Conservation (phyloP, 2,888 invertebrate genomes). For the Drosophila picticornis region DNA sequence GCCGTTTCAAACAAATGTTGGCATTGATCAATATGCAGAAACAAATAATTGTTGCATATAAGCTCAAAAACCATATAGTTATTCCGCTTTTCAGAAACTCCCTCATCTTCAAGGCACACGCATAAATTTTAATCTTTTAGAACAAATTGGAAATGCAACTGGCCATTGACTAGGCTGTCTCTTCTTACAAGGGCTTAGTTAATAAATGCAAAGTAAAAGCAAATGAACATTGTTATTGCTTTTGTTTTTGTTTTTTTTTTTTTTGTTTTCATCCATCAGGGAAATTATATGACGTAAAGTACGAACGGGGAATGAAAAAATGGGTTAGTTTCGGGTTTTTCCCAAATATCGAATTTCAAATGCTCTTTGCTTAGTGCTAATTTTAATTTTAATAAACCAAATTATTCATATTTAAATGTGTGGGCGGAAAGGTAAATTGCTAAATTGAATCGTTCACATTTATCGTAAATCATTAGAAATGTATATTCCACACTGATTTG, state of each 20-base stretch:
- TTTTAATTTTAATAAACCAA: background rate
- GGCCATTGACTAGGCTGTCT: background rate
- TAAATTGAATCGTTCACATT: background rate
- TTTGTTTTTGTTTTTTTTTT: conserved; percentile 34
- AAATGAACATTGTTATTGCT: background rate
- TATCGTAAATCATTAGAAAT: background rate
- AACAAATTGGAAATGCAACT: conserved; percentile 17
- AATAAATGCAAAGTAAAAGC: background rate
- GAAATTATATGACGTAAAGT: conserved; percentile 41
- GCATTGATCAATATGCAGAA: conserved; percentile 6
- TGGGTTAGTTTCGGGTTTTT: too few species aligned
- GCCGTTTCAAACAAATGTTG: conserved; percentile 7
- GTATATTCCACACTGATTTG: background rate
- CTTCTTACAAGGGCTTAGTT: background rate
- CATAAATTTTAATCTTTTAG: background rate
- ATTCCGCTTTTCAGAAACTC: conserved; percentile 10
- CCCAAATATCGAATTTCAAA: background rate
- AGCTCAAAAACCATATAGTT: conserved; percentile 24
- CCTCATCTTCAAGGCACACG: conserved; percentile 1
- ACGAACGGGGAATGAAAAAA: background rate
- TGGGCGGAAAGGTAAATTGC: background rate
- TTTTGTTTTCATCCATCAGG: conserved; percentile 45
- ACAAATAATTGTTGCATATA: conserved; percentile 40
- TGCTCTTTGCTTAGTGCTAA: background rate
- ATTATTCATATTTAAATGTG: background rate